A percentile compares a stretch with the other conserved stretches of the same genome.
phyloP scores from a whole-genome alignment of 2,797 vertebrate species.

The Masticophis lateralis region DNA sequence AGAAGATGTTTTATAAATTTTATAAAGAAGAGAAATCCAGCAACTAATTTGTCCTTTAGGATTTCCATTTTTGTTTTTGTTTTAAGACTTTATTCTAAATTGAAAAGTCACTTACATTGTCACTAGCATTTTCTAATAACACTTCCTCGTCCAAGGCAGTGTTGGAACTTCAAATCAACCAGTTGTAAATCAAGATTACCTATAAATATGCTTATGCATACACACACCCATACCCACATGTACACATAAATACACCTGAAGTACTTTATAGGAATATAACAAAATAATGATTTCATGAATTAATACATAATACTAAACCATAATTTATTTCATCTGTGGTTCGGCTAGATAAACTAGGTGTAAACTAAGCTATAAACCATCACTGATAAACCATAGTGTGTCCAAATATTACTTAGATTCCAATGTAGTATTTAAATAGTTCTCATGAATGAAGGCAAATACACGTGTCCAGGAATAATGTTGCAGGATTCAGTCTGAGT shows the following conservation, averaged over 20 bases:
- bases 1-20: neutral
- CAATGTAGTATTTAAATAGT: neutral
- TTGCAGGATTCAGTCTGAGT: neutral
- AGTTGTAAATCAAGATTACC: neutral
- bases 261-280: neutral
- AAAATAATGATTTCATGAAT: neutral
- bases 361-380: neutral
- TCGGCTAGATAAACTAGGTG: neutral
- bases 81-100: neutral
- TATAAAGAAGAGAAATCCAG: neutral
- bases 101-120: neutral
- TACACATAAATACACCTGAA: neutral
- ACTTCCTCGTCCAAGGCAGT: neutral
- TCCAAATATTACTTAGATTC: neutral
- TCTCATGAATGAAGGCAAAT: neutral
- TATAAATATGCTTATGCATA: neutral
- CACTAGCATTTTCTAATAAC: neutral
- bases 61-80: neutral
- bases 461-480: neutral
- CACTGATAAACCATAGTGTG: neutral
- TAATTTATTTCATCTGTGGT: neutral
- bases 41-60: neutral
- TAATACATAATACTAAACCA: neutral
- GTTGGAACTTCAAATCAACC: neutral
- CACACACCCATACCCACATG: neutral